A percentile compares a stretch with the other conserved stretches of the same genome.
These are phyloP conservation scores for Psilopsiagon aymara DNA, from an alignment of 2,113 vertebrate species.

Conservation along the genomic window DNA sequence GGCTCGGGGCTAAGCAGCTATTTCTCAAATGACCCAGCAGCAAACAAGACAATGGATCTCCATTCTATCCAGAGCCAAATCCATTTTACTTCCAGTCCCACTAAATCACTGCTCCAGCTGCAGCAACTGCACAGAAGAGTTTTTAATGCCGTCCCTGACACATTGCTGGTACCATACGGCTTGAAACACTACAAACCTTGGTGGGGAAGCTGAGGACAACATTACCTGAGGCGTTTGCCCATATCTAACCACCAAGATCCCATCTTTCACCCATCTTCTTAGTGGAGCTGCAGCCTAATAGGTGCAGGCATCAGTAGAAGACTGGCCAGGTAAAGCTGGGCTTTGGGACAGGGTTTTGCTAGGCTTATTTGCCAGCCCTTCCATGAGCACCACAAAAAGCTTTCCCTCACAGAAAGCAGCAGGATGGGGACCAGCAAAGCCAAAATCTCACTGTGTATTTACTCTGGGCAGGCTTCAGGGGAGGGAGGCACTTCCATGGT, in stretches of 20 bases:
- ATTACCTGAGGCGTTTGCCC: background rate
- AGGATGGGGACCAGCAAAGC: background rate
- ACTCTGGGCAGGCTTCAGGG: background rate
- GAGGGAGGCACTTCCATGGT: background rate
- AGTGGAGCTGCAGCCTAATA: background rate
- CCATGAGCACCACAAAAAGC: background rate
- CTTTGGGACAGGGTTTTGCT: background rate
- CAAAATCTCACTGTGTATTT: background rate
- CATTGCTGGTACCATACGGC: rapidly evolving
- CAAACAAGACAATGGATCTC: background rate
- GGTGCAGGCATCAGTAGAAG: background rate
- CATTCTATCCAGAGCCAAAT: background rate
- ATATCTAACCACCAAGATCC: rapidly evolving
- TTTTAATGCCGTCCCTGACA: background rate
- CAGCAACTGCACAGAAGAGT: background rate
- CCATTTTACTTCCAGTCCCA: background rate
- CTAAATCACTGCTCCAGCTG: background rate
- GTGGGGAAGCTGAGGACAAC: background rate
- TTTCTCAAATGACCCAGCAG: background rate
- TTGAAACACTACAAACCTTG: background rate
- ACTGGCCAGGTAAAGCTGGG: background rate
- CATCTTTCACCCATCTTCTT: background rate
- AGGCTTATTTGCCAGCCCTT: background rate
- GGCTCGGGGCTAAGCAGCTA: background rate
- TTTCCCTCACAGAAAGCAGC: background rate